Percentiles rank a stretch among this genome's conserved stretches.
Evolutionary conservation across 2,113 vertebrate species (phyloP).

Genomic region (Mionectes macconnelli): DNA sequence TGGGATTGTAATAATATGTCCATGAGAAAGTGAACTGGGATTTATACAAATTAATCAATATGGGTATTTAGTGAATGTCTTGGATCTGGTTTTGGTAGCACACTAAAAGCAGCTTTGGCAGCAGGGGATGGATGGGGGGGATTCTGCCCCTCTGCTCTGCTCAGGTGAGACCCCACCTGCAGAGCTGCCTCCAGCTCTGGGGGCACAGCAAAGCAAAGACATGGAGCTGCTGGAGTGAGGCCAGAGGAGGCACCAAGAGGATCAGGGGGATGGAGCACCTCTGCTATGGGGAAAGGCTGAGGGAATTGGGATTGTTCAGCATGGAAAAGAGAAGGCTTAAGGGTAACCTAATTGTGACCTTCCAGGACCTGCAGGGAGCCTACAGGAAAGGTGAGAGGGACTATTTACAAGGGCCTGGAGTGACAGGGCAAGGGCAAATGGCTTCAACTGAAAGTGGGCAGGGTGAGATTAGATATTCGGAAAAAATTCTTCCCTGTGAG

Average conservation of each 20-base stretch:
- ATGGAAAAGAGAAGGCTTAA: neutral
- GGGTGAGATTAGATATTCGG: neutral
- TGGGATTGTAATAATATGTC: neutral
- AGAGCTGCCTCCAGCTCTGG: neutral
- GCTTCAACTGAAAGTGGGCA: neutral
- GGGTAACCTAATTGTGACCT: neutral
- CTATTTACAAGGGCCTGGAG: neutral
- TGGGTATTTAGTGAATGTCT: neutral
- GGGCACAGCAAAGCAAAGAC: neutral
- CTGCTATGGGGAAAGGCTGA: neutral
- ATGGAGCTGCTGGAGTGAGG: accelerated
- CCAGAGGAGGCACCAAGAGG: neutral
- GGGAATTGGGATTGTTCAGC: neutral
- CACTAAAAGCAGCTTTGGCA: neutral
- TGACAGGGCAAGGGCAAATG: neutral
- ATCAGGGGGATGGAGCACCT: neutral
- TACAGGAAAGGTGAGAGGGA: neutral
- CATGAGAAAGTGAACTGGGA: neutral
- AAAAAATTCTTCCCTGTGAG: neutral
- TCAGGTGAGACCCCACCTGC: neutral
- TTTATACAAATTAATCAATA: neutral
- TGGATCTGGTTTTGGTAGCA: neutral
- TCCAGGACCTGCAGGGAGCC: neutral
- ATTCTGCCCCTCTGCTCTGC: neutral
- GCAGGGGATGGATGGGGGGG: accelerated